Percentiles rank a stretch among this genome's conserved stretches.
phyloP scores from a whole-genome alignment of 2,113 vertebrate species.

The Lichenostomus cassidix region DNA sequence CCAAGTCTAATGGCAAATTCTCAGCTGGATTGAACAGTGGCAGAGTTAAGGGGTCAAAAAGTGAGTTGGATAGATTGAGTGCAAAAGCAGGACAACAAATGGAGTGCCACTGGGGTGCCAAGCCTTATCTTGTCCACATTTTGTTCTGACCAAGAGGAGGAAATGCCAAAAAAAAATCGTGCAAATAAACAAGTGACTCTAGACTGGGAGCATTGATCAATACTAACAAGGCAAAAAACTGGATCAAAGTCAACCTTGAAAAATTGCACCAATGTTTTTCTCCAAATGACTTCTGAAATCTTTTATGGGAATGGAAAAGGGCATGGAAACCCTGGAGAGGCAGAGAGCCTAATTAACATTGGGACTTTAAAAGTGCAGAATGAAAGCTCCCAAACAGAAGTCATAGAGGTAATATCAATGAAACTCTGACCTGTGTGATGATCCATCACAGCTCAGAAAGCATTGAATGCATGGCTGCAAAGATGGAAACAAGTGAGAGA shows the following conservation, averaged over 20 bases:
- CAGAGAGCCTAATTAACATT: background rate
- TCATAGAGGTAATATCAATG: background rate
- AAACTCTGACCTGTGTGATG: background rate
- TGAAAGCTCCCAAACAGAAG: background rate
- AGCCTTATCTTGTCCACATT: background rate
- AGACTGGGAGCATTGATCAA: accelerated
- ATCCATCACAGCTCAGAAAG: background rate
- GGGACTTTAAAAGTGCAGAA: background rate
- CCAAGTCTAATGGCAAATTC: background rate
- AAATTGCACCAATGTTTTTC: background rate
- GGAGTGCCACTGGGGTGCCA: background rate
- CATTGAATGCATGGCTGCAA: background rate
- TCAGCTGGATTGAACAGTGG: background rate
- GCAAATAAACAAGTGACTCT: background rate
- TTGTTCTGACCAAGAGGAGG: background rate
- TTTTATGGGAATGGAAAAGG: background rate
- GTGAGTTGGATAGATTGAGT: background rate
- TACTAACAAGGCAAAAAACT: background rate
- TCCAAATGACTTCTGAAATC: background rate
- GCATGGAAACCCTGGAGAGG: background rate
- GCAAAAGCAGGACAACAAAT: background rate
- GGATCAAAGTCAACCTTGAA: background rate
- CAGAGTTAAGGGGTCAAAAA: background rate
- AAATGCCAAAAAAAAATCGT: background rate
- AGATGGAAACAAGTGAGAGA: background rate